Conservation (phyloP, 2,113 vertebrate species). For the Tragulus kanchil region DNA sequence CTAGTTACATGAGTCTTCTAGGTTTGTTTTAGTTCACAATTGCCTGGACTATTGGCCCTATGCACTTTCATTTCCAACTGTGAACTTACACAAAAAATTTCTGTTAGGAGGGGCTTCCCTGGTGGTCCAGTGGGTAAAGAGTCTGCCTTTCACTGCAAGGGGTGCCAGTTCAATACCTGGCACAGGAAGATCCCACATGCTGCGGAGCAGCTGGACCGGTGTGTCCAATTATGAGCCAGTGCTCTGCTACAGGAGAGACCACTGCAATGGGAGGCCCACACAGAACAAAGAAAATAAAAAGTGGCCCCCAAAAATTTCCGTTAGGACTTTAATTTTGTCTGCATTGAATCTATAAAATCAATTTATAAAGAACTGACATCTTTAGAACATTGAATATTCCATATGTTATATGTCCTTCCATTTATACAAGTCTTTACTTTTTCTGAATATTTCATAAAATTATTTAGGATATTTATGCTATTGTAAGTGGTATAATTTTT, state of each 20-base stretch:
- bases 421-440: slow-evolving; percentile 6
- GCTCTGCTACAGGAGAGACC: too few species aligned
- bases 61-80: neutral
- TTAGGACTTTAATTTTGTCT: neutral
- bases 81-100: neutral
- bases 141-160: too few species aligned
- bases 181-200: too few species aligned
- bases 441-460: neutral
- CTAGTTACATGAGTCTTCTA: neutral
- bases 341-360: neutral
- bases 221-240: too few species aligned
- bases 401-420: neutral
- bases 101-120: too few species aligned
- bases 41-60: neutral
- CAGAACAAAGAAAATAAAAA: too few species aligned
- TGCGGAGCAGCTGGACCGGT: too few species aligned
- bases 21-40: neutral
- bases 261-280: too few species aligned
- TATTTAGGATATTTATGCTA: neutral
- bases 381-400: neutral
- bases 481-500: neutral
- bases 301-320: too few species aligned
- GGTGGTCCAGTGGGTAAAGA: too few species aligned
- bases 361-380: neutral
- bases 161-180: too few species aligned